Base-by-base conservation (phyloP, 2,113 vertebrate genomes). In the Gasterosteus nipponicus region DNA sequence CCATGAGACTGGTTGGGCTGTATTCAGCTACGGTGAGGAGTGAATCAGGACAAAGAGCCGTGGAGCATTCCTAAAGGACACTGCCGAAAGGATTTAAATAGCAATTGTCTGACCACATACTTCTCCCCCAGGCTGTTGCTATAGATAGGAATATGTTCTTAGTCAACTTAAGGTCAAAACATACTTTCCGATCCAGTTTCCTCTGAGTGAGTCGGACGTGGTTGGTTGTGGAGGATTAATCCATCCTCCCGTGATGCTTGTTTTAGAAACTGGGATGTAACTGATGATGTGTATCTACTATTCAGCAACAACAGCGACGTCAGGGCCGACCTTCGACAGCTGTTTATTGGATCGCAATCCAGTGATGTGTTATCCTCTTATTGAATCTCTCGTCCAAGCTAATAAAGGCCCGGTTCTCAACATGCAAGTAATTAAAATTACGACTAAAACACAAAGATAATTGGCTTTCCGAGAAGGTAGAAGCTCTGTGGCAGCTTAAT, bases 91-190 rank as follows among this genome's bases (percentile, higher is more conserved):
- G 53, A 85, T 80, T 80, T 66, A 78, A 76, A 86, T 62, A 81
- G 61, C 62, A 56, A 72, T 56, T 69, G 53, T 74, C 38, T 73
- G 66, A 67, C 74, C 47, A 64, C 59, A 29, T 66, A 61, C 33
- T 58, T 42, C 35, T 75, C 66, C 71, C 67, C 9, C 54, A 33
- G 61, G 74, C 61, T 78, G 62, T 63, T 61, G 66, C 73, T 87
- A 77, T 49, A 82, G 71, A 83, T 80, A 83, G 53, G 31, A 75
- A 65, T 58, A 62, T 44, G 73, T 65, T 85, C 61, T 77, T 53
- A 79, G 73, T 77, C 68, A 78, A 82, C 72, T 54, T 54, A 84
- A 77, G 44, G 76, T 80, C 57, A 80, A 61, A 74, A 78, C 67
- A 54, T 49, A 60, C 38, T 59, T 42, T 79, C 11, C 60, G 39